These are phyloP conservation scores for Plusia festucae DNA, from an alignment of 2,888 invertebrate genomes.

Conservation along the genomic window DNA sequence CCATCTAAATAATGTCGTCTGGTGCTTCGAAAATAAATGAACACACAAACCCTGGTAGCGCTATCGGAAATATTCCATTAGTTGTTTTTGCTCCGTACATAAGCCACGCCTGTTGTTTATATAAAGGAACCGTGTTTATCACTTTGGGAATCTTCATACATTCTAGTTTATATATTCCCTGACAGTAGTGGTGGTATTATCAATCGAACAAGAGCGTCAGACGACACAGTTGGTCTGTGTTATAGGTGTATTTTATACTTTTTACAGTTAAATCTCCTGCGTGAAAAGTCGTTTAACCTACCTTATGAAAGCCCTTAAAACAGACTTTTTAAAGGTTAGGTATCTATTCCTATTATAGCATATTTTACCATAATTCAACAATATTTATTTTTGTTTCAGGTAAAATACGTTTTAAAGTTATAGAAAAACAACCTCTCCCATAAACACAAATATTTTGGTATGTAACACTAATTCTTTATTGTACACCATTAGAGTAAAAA, in stretches of 20 bases:
- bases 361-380: constrained; percentile 9
- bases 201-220: neutral
- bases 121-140: constrained; percentile 8
- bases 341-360: too few species aligned
- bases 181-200: neutral
- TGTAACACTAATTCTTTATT: neutral
- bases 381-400: constrained; percentile 48
- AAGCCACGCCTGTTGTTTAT: constrained; percentile 20
- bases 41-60: constrained; percentile 28
- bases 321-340: too few species aligned
- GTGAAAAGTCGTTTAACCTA: too few species aligned
- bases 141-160: constrained; percentile 10
- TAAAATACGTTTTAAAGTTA: constrained; percentile 22
- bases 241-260: neutral
- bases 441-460: constrained; percentile 18
- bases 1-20: constrained; percentile 34
- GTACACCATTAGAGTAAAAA: too few species aligned
- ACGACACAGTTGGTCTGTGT: neutral
- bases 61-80: constrained; percentile 32
- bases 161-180: constrained; percentile 1
- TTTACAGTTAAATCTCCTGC: neutral
- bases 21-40: constrained; percentile 47
- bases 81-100: constrained; percentile 22
- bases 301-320: too few species aligned
- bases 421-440: constrained; percentile 9